Evolutionary conservation across 2,888 invertebrate genomes (phyloP).

Genomic region (Hartigia nigra): DNA sequence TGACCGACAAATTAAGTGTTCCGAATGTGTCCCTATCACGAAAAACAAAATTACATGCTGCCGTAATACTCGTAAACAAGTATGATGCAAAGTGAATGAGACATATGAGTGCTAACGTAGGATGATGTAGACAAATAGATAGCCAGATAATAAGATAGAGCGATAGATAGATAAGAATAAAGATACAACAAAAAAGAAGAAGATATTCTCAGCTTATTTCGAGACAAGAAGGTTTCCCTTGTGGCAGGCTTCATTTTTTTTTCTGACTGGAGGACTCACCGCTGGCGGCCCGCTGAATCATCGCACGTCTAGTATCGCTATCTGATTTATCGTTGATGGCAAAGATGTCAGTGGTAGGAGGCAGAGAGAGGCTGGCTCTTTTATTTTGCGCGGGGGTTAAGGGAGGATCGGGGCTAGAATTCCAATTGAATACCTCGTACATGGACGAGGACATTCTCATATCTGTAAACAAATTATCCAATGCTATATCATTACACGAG

Average conservation of each 20-base stretch:
- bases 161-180: not conserved
- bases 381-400: slow-evolving; percentile 64
- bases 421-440: slow-evolving; percentile 81
- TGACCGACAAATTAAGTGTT: not conserved
- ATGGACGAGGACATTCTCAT: slow-evolving; percentile 77
- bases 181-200: not conserved
- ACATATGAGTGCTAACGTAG: not conserved
- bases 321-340: slow-evolving; percentile 62
- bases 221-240: slow-evolving; percentile 22
- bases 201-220: slow-evolving; percentile 29
- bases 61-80: not conserved
- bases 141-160: not conserved
- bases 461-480: slow-evolving; percentile 68
- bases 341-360: slow-evolving; percentile 65
- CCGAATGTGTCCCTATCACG: not conserved
- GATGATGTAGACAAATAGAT: not conserved
- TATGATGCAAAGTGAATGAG: not conserved
- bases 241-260: slow-evolving; percentile 31
- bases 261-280: slow-evolving; percentile 54
- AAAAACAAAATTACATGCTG: not conserved
- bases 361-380: slow-evolving; percentile 65
- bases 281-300: slow-evolving; percentile 61
- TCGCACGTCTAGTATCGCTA: slow-evolving; percentile 61
- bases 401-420: slow-evolving; percentile 64
- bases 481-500: slow-evolving; percentile 19